phyloP scores from a whole-genome alignment of 2,797 vertebrate species.

The Trematomus bernacchii region DNA sequence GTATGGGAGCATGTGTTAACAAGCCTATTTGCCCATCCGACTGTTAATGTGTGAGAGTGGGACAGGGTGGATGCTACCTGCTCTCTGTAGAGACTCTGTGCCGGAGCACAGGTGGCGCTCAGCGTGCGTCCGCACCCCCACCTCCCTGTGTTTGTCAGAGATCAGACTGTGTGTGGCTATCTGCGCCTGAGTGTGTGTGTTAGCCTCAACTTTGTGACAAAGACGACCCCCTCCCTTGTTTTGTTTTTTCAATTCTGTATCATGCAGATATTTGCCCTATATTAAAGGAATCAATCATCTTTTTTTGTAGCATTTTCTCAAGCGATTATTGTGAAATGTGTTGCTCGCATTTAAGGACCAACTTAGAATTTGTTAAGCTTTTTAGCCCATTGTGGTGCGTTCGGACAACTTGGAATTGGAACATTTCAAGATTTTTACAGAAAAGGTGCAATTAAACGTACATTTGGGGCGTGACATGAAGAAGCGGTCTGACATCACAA shows the following conservation, averaged over 20 bases:
- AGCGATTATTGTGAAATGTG: no score
- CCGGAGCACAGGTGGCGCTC: constrained; percentile 75
- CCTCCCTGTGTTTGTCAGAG: constrained; percentile 60
- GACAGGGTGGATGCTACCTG: constrained; percentile 75
- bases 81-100: constrained; percentile 60
- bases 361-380: no score
- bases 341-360: no score
- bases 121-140: constrained; percentile 59
- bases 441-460: no score
- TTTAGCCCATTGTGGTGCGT: no score
- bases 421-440: no score
- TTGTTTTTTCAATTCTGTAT: not conserved
- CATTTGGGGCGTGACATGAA: no score
- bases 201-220: constrained; percentile 62
- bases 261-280: not conserved
- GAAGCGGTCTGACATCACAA: no score
- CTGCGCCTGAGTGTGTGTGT: constrained; percentile 29
- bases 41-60: constrained; percentile 75
- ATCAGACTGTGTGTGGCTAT: constrained; percentile 58
- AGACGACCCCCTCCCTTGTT: constrained; percentile 35
- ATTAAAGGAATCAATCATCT: not conserved
- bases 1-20: constrained; percentile 78
- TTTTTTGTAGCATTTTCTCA: no score
- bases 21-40: constrained; percentile 78
- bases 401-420: no score